Evolutionary conservation across 2,888 invertebrate genomes (phyloP).

Genomic region (Tubiluchus corallicola): DNA sequence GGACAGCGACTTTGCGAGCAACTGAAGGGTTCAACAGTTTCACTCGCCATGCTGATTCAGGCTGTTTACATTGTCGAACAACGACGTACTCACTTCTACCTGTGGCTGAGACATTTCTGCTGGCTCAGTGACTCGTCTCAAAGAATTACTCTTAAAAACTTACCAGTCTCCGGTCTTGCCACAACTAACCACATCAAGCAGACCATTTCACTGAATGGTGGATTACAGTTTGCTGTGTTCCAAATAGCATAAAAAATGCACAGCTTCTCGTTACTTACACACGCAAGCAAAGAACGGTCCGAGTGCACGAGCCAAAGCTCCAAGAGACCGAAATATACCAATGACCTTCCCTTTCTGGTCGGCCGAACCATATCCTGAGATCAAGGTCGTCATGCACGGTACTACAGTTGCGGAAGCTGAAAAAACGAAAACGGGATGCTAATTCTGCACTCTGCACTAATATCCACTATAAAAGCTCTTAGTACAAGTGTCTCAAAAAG

Average conservation of each 20-base stretch:
- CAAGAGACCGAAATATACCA: slow-evolving; percentile 82
- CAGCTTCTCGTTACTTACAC: no score
- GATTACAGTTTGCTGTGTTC: neutral
- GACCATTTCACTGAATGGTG: slow-evolving; percentile 7
- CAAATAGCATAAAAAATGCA: slow-evolving; percentile 9
- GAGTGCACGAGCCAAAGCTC: slow-evolving; percentile 74
- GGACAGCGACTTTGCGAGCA: no score
- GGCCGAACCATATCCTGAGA: slow-evolving; percentile 47
- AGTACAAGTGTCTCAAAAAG: no score
- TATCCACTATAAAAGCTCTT: no score
- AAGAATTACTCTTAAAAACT: no score
- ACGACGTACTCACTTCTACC: no score
- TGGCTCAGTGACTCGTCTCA: no score
- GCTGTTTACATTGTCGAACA: no score
- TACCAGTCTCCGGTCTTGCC: no score
- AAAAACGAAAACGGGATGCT: slow-evolving; percentile 13
- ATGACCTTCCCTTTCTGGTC: slow-evolving; percentile 78
- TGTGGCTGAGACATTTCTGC: no score
- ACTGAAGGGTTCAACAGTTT: no score
- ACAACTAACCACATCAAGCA: neutral
- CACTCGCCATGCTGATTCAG: no score
- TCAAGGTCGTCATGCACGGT: slow-evolving; percentile 78
- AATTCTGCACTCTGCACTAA: neutral
- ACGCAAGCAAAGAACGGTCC: slow-evolving; percentile 76
- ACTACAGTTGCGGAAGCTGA: slow-evolving; percentile 55